Conservation (phyloP, 1,140 invertebrate species). For the Oncopeltus fasciatus region DNA sequence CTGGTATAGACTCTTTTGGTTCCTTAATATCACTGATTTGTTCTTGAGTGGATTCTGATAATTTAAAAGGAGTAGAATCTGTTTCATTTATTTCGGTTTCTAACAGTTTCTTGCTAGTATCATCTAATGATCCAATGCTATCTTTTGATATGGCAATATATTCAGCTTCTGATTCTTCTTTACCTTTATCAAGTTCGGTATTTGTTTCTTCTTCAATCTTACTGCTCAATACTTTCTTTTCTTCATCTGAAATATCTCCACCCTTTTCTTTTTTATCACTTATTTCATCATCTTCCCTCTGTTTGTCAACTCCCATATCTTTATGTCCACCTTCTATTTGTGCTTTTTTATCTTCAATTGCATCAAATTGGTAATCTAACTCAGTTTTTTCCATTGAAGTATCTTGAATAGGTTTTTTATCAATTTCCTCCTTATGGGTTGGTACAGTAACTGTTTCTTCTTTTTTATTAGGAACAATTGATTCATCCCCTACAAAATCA, state of each 20-base stretch:
- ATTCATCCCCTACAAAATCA: background rate
- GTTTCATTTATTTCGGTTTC: background rate
- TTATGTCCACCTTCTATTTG: background rate
- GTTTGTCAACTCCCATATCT: background rate
- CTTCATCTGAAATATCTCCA: background rate
- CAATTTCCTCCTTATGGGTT: background rate
- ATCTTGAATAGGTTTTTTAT: background rate
- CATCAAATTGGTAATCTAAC: background rate
- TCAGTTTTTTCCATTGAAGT: background rate
- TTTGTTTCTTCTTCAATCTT: background rate
- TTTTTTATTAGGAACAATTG: background rate
- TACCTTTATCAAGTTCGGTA: background rate
- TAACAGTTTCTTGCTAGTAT: background rate
- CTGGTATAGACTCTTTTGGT: too few relatives aligned
- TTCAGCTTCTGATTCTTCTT: background rate
- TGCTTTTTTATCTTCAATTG: background rate
- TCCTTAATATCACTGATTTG: background rate
- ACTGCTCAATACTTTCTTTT: background rate
- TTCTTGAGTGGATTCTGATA: too few relatives aligned
- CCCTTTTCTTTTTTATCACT: background rate
- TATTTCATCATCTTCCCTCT: background rate
- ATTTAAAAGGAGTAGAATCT: too few relatives aligned
- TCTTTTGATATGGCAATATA: background rate
- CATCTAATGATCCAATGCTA: background rate
- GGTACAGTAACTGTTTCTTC: background rate